phyloP scores from a whole-genome alignment of 2,113 vertebrate genomes.

The Anoura caudifer region DNA sequence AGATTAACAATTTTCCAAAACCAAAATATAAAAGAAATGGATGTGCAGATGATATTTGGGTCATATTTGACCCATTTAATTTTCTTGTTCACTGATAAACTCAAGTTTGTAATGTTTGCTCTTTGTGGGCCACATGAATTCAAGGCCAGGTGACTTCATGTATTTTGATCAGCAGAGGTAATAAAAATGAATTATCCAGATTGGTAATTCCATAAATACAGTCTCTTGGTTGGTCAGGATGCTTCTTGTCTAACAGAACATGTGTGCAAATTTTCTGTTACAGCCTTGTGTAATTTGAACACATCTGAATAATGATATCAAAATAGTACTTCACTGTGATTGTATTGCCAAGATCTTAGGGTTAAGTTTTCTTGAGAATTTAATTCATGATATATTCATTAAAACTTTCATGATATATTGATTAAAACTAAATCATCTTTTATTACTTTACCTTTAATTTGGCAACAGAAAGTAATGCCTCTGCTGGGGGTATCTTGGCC shows the following conservation, averaged over 20 bases:
- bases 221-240: neutral
- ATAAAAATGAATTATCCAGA: neutral
- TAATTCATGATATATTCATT: neutral
- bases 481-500: neutral
- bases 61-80: neutral
- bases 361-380: neutral
- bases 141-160: neutral
- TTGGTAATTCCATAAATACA: neutral
- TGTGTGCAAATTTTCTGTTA: neutral
- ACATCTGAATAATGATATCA: neutral
- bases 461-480: neutral
- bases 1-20: neutral
- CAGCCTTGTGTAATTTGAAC: neutral
- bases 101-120: neutral
- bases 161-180: neutral
- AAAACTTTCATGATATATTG: neutral
- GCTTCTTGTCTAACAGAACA: neutral
- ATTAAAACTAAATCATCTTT: neutral
- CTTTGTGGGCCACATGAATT: neutral
- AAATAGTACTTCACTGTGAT: neutral
- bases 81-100: neutral
- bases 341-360: neutral
- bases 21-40: neutral
- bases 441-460: neutral
- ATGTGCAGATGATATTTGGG: neutral